These are phyloP conservation scores for Nymphalis urticae DNA, from an alignment of 2,888 invertebrate species.

Conservation along the genomic window DNA sequence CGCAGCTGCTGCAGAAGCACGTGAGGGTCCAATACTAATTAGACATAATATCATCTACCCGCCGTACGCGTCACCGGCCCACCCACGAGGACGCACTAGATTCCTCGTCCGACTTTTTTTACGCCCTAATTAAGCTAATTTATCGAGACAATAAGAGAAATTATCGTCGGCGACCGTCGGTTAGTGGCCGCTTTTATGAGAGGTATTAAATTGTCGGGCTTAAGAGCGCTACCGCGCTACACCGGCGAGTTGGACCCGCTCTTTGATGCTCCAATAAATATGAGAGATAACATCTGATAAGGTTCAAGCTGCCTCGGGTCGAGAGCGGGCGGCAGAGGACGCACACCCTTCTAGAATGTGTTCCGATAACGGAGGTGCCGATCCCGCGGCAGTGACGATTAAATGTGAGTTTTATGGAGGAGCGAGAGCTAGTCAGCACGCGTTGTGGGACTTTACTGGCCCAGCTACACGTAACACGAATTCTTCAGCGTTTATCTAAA, in stretches of 20 bases:
- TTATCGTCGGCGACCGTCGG: slow-evolving; percentile 63
- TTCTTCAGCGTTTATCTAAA: slow-evolving; percentile 38
- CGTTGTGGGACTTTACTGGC: slow-evolving; percentile 25
- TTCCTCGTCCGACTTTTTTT: slow-evolving; percentile 74
- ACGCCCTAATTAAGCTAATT: slow-evolving; percentile 81
- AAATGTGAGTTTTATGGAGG: slow-evolving; percentile 59
- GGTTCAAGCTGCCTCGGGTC: slow-evolving; percentile 31
- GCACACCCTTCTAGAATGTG: slow-evolving; percentile 50
- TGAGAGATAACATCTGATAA: slow-evolving; percentile 70
- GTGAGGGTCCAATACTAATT: slow-evolving; percentile 29
- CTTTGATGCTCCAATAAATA: slow-evolving; percentile 73
- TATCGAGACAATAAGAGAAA: slow-evolving; percentile 78
- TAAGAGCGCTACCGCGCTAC: slow-evolving; percentile 75
- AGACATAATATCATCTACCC: slow-evolving; percentile 23
- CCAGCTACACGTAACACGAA: slow-evolving; percentile 28
- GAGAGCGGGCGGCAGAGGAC: slow-evolving; percentile 39
- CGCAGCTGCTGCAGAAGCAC: slow-evolving; percentile 9
- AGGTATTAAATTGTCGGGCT: slow-evolving; percentile 70
- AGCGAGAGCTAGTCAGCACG: slow-evolving; percentile 22
- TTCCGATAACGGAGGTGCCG: slow-evolving; percentile 58
- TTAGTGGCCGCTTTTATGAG: slow-evolving; percentile 71
- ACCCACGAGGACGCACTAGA: slow-evolving; percentile 75
- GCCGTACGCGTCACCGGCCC: slow-evolving; percentile 47
- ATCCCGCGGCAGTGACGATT: slow-evolving; percentile 55
- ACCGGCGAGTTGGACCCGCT: slow-evolving; percentile 47